Conservation (phyloP, 2,888 invertebrate species). For the Microplitis manilae region DNA sequence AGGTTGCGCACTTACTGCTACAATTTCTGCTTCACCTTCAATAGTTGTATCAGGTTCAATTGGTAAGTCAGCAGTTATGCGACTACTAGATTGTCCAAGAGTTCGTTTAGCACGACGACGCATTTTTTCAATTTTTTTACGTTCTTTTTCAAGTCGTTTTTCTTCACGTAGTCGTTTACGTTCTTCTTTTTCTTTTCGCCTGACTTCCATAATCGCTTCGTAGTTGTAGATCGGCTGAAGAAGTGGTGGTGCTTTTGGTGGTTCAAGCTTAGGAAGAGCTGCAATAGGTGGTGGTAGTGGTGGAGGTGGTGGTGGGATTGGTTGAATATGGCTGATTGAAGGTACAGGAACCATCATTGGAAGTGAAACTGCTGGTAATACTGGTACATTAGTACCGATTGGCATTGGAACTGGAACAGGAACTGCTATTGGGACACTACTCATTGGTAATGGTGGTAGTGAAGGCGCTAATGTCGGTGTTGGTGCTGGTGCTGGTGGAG, state of each 20-base stretch:
- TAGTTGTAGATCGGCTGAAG: slow-evolving; percentile 68
- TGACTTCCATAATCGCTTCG: slow-evolving; percentile 67
- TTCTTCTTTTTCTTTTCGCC: slow-evolving; percentile 66
- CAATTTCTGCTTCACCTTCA: slow-evolving; percentile 18
- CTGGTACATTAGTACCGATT: background rate
- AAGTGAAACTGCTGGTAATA: slow-evolving; percentile 37
- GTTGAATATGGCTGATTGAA: background rate
- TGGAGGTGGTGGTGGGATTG: slow-evolving; percentile 30
- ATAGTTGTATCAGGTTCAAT: background rate
- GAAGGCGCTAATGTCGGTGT: slow-evolving; percentile 44
- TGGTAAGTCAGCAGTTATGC: background rate
- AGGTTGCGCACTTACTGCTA: slow-evolving; percentile 32
- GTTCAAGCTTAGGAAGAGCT: slow-evolving; percentile 44
- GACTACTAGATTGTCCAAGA: slow-evolving; percentile 38
- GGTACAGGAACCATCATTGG: slow-evolving; percentile 43
- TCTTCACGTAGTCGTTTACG: slow-evolving; percentile 63
- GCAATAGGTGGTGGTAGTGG: slow-evolving; percentile 40
- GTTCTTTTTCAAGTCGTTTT: slow-evolving; percentile 63
- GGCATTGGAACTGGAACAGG: slow-evolving; percentile 51
- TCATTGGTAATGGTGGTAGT: slow-evolving; percentile 48
- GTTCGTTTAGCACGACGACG: slow-evolving; percentile 59
- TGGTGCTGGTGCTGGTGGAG: slow-evolving; percentile 55
- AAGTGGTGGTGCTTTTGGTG: slow-evolving; percentile 44
- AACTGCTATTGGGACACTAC: slow-evolving; percentile 51
- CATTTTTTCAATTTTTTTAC: slow-evolving; percentile 62